Evolutionary conservation across 1,140 invertebrate genomes (phyloP), one percentile per base, ranked within the genome.

Genomic region (Campodea augens): DNA sequence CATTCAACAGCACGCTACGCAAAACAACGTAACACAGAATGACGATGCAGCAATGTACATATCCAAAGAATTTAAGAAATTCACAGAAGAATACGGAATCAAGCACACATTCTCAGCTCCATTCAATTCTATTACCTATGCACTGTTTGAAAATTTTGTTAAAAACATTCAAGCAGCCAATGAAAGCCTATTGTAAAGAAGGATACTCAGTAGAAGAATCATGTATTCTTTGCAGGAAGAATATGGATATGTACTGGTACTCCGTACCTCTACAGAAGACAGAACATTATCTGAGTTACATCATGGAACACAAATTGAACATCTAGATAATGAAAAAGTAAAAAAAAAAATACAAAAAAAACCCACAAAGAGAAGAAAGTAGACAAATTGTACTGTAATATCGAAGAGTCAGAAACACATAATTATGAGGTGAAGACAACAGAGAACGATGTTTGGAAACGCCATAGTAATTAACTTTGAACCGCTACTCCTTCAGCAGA

Each of bases 31-130:
- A n/a, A n/a, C 58, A n/a, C 51, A 58, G 18, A 45, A 49, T 5
- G 56, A 58, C 46, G 57, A 60, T 48, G 57, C 55, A n/a, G 38
- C 51, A 22, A 52, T 49, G 27, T 58, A 54, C 23, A 47, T 46
- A 1, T 51, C 46, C 21, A 20, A 45, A 18, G 52, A 54, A 27
- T 55, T 56, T 47, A 27, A 48, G 36, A 24, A 27, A 24, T 60
- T 58, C 43, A 40, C 54, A 13, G 40, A 46, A 40, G 5, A 25
- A 25, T 52, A 56, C 38, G 48, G 48, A 29, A 52, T 57, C 10
- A 44, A 44, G 25, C 51, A 54, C 43, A 46, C 43, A 15, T 47
- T 49, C n/a, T 42, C 40, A 20, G 40, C 54, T 38, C 49, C 52
- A 15, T 56, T 51, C 38, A 42, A 53, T 20, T 50, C 53, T 20